A percentile compares a stretch with the other conserved stretches of the same genome.
phyloP scores from a whole-genome alignment of 2,797 vertebrate species.

The Epinephelus coioides region DNA sequence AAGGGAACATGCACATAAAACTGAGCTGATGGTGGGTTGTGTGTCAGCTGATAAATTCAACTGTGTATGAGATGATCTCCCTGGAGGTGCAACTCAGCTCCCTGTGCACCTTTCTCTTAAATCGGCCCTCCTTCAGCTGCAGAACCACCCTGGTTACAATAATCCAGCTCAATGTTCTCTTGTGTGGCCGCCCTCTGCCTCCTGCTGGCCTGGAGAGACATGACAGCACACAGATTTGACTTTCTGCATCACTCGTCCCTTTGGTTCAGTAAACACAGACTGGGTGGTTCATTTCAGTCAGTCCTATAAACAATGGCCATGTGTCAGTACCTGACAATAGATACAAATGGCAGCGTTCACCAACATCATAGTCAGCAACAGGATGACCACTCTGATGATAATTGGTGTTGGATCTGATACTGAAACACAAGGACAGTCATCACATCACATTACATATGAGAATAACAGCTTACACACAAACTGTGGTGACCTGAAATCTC shows the following conservation, averaged over 20 bases:
- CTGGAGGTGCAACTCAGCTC: no score
- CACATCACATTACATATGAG: background rate
- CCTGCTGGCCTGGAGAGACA: conserved; percentile 2
- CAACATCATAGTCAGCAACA: background rate
- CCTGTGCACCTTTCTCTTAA: no score
- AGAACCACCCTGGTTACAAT: background rate
- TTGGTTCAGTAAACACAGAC: background rate
- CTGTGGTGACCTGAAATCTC: background rate
- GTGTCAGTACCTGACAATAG: conserved; percentile 8
- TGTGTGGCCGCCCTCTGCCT: background rate
- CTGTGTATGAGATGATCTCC: no score
- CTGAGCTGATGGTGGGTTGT: no score
- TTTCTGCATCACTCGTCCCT: background rate
- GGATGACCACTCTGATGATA: background rate
- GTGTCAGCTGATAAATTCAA: no score
- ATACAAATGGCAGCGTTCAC: background rate
- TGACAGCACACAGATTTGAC: conserved; percentile 1
- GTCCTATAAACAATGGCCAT: background rate
- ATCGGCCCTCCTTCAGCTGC: no score
- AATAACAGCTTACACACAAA: background rate
- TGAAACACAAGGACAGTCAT: conserved; percentile 7
- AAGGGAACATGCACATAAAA: no score
- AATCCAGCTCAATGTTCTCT: background rate
- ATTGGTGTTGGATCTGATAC: background rate
- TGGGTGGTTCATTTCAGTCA: background rate